Conservation (phyloP, 2,888 invertebrate species). For the Apodemia duryi region DNA sequence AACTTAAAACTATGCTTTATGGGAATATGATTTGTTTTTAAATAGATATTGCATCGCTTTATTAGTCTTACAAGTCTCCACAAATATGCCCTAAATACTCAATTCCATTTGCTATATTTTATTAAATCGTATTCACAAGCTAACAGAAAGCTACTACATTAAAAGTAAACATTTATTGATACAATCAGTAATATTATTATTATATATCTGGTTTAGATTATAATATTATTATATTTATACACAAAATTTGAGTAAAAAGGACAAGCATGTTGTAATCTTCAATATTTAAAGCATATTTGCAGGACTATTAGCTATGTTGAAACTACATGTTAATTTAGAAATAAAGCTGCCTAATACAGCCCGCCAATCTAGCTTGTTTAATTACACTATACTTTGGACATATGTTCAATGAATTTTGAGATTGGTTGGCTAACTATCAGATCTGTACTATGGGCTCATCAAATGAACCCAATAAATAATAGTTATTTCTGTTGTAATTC, state of each 20-base stretch:
- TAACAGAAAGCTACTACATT: conserved; percentile 9
- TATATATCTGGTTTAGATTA: background rate
- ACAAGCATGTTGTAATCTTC: background rate
- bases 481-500: too few relatives aligned
- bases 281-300: conserved; percentile 10
- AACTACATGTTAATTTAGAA: background rate
- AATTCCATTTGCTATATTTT: conserved; percentile 22
- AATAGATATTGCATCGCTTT: background rate
- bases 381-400: background rate
- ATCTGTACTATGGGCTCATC: background rate
- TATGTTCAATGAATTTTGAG: conserved; percentile 1
- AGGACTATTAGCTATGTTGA: background rate
- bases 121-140: conserved; percentile 4
- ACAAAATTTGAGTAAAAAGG: background rate
- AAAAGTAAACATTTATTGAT: conserved; percentile 9
- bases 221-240: background rate
- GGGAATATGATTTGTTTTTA: conserved; percentile 21
- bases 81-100: conserved; percentile 4
- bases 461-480: background rate
- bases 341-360: background rate
- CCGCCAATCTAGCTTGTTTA: background rate
- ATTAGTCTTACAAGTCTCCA: background rate
- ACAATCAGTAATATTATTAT: background rate
- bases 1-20: conserved; percentile 20
- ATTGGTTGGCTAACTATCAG: conserved; percentile 3